Conservation (phyloP, 2,113 vertebrate genomes). For the Brienomyrus longianalis region DNA sequence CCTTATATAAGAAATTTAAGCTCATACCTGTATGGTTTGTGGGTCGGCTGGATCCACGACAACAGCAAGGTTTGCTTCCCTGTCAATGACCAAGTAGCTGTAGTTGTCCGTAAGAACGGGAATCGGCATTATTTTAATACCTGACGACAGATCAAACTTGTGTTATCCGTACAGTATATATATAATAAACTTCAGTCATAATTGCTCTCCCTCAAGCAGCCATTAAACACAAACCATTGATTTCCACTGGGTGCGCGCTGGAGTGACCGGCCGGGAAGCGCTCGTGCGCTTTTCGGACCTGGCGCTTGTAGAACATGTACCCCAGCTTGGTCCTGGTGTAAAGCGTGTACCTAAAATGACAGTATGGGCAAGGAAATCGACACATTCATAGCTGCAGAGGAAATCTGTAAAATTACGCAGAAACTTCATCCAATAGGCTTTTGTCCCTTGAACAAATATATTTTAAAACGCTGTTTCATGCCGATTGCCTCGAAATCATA, state of each 20-base stretch:
- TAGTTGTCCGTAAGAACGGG: slow-evolving; percentile 90
- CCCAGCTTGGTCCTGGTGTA: slow-evolving; percentile 90
- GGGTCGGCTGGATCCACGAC: slow-evolving; percentile 89
- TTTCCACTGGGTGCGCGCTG: slow-evolving; percentile 59
- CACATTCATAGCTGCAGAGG: neutral
- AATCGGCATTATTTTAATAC: slow-evolving; percentile 89
- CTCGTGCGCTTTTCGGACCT: slow-evolving; percentile 82
- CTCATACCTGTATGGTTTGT: slow-evolving; percentile 75
- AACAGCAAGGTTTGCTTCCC: slow-evolving; percentile 65
- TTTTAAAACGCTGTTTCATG: neutral
- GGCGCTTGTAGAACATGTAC: slow-evolving; percentile 87
- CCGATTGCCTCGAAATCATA: neutral
- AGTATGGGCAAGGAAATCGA: neutral
- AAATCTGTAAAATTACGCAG: neutral
- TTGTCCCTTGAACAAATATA: neutral
- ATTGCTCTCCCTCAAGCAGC: neutral
- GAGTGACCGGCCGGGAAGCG: slow-evolving; percentile 85
- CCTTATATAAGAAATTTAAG: neutral
- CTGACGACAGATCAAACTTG: slow-evolving; percentile 46
- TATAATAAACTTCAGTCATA: neutral
- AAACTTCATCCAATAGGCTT: neutral
- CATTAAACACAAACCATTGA: slow-evolving; percentile 61
- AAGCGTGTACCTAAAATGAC: slow-evolving; percentile 75
- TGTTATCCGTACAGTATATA: neutral
- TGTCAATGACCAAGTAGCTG: slow-evolving; percentile 91